Conservation (phyloP, 2,797 vertebrate genomes). For the Fratercula arctica region DNA sequence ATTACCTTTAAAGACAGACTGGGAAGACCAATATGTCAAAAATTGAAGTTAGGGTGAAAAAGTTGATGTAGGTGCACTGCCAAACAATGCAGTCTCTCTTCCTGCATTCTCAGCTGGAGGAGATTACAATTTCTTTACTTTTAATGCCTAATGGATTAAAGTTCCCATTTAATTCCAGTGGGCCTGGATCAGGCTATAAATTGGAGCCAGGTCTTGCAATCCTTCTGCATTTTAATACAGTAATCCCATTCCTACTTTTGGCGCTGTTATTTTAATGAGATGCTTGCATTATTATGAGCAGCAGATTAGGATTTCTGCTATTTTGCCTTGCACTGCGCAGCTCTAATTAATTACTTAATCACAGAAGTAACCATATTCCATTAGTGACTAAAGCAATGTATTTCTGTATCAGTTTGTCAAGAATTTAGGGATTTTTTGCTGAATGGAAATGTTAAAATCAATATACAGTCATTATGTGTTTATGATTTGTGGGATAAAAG, state of each 20-base stretch:
- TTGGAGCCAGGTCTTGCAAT: constrained; percentile 7
- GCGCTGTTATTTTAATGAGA: constrained; percentile 24
- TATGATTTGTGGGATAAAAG: neutral
- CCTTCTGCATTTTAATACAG: neutral
- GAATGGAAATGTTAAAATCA: neutral
- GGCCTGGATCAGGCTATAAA: constrained; percentile 13
- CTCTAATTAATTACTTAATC: constrained; percentile 36
- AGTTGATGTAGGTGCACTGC: neutral
- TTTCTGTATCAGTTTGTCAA: neutral
- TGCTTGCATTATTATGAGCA: neutral
- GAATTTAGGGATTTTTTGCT: neutral
- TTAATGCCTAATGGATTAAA: constrained; percentile 46
- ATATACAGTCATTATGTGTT: neutral
- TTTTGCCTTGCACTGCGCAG: neutral
- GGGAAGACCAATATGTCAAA: neutral
- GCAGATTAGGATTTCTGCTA: neutral
- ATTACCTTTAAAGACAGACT: neutral
- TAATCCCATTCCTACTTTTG: constrained; percentile 1
- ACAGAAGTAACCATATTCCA: neutral
- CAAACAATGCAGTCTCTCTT: constrained; percentile 23
- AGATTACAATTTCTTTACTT: constrained; percentile 39
- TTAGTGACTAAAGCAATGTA: neutral
- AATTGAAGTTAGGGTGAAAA: neutral
- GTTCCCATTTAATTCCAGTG: constrained; percentile 39
- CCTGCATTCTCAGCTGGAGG: constrained; percentile 28